Evolutionary conservation across 2,113 vertebrate genomes (phyloP).

Genomic region (Sialia sialis): DNA sequence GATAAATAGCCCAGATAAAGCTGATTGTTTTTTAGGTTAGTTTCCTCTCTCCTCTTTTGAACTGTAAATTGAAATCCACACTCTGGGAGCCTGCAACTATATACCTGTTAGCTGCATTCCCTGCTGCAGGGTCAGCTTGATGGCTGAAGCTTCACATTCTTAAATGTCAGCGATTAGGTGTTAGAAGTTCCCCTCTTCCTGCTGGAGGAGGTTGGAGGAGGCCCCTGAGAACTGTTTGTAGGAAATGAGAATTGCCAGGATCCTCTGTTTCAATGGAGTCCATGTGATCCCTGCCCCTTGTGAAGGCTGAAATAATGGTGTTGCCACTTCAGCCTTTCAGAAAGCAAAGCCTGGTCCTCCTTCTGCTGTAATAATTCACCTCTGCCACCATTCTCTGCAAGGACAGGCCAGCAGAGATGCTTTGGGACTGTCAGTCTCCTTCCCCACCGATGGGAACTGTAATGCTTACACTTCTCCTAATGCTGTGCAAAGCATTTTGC

Average conservation of each 20-base stretch:
- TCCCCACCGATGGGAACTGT: not conserved
- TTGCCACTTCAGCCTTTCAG: not conserved
- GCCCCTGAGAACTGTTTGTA: conserved; percentile 2
- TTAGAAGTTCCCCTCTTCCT: conserved; percentile 31
- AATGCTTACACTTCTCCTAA: not conserved
- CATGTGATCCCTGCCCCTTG: not conserved
- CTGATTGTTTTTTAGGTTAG: not conserved
- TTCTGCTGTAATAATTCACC: fast-evolving
- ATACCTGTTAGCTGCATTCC: not conserved
- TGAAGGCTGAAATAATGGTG: not conserved
- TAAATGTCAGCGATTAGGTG: conserved; percentile 39
- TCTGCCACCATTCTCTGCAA: fast-evolving
- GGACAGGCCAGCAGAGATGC: not conserved
- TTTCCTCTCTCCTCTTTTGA: not conserved
- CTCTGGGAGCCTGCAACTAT: not conserved
- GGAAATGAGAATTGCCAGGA: conserved; percentile 8
- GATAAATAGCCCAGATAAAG: conserved; percentile 7
- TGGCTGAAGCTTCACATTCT: conserved; percentile 18
- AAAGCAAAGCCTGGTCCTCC: not conserved
- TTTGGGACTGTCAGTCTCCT: not conserved
- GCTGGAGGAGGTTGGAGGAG: conserved; percentile 11
- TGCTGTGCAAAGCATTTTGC: fast-evolving
- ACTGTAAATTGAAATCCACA: conserved; percentile 4
- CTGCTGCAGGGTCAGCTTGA: not conserved
- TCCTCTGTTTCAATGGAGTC: not conserved